Evolutionary conservation across 92 coral and sea anemone genomes (phyloP).

Genomic region (Paramuricea clavata): DNA sequence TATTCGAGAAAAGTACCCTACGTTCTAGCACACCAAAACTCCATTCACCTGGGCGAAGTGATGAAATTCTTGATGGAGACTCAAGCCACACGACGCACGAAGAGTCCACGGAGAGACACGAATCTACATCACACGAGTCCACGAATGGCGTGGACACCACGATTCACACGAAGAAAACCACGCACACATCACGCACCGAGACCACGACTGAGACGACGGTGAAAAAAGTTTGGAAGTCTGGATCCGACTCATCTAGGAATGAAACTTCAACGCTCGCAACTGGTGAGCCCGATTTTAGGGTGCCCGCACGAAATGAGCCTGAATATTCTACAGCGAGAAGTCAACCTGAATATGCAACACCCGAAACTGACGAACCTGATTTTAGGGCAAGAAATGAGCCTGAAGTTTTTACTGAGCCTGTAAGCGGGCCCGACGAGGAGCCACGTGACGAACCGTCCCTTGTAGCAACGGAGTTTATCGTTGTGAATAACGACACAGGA

Average conservation of each 20-base stretch:
- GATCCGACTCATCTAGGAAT: conserved; percentile 16
- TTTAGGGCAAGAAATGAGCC: neutral
- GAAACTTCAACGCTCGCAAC: neutral
- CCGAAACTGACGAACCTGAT: conserved; percentile 6
- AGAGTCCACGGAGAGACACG: conserved; percentile 32
- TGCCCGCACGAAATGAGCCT: neutral
- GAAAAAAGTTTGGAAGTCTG: conserved; percentile 18
- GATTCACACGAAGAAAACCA: conserved; percentile 42
- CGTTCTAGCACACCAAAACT: conserved; percentile 37
- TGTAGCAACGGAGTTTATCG: conserved; percentile 32
- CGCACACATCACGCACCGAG: conserved; percentile 17
- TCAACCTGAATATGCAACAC: neutral
- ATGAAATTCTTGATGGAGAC: neutral
- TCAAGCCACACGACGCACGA: neutral
- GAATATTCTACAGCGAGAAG: neutral
- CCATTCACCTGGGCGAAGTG: neutral
- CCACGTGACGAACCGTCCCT: conserved; percentile 2
- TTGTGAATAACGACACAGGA: conserved; percentile 46
- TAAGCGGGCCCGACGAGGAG: neutral
- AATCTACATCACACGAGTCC: conserved; percentile 5
- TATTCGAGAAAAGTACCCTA: neutral
- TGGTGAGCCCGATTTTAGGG: conserved; percentile 9
- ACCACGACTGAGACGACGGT: conserved; percentile 38
- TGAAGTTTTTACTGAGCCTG: neutral
- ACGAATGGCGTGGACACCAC: conserved; percentile 18